Conservation (phyloP, 2,113 vertebrate species). For the Proteles cristata region DNA sequence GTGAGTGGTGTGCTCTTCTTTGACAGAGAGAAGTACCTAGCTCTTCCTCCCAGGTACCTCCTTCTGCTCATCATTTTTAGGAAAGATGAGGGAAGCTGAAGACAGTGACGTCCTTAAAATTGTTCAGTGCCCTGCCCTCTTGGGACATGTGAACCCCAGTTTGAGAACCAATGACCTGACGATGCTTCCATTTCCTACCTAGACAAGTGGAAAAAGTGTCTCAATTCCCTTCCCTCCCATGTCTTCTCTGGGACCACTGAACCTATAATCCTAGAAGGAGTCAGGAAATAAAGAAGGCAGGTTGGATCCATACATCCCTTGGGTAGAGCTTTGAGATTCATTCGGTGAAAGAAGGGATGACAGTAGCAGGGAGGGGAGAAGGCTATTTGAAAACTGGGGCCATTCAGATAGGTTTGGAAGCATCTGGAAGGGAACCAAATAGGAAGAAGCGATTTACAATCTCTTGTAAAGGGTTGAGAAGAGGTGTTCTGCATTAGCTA, state of each 20-base stretch:
- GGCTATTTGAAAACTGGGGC: not conserved
- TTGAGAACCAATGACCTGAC: not conserved
- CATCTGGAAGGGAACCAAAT: not conserved
- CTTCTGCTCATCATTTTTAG: not conserved
- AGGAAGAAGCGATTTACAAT: not conserved
- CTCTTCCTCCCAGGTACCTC: not conserved
- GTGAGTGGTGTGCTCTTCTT: not conserved
- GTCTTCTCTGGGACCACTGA: not conserved
- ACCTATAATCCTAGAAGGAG: not conserved
- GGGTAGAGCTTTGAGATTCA: not conserved
- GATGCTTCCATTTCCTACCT: not conserved
- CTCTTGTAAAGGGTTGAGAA: not conserved
- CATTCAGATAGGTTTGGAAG: not conserved
- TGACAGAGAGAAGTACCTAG: not conserved
- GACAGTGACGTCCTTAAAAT: not conserved
- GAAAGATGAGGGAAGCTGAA: not conserved
- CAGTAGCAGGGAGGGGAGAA: not conserved
- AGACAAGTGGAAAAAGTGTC: not conserved
- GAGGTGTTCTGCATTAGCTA: not conserved
- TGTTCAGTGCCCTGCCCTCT: not conserved
- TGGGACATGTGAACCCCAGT: not conserved
- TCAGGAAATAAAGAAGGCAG: not conserved
- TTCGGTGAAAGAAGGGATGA: not conserved
- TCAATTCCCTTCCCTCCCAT: not conserved
- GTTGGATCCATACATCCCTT: not conserved